Evolutionary conservation across 2,113 vertebrate genomes (phyloP).

Genomic region (Megaleporinus macrocephalus): DNA sequence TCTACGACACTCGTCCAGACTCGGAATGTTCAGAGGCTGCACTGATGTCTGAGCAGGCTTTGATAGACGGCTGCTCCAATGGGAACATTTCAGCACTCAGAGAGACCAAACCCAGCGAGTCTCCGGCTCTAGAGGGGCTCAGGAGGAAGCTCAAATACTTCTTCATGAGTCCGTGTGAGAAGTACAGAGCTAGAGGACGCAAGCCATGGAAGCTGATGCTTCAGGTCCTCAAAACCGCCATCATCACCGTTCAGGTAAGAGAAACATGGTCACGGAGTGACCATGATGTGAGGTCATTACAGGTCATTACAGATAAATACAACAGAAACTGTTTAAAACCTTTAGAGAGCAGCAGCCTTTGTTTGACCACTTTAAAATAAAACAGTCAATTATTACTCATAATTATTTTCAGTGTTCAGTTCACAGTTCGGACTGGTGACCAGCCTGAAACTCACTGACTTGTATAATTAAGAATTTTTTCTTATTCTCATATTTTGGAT

Average conservation of each 20-base stretch:
- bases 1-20: neutral
- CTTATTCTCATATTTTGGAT: no score
- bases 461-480: no score
- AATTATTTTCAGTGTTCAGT: no score
- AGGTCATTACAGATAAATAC: no score
- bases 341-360: no score
- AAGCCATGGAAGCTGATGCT: constrained; percentile 94
- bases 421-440: no score
- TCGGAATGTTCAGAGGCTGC: neutral
- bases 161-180: constrained; percentile 97
- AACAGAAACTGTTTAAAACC: no score
- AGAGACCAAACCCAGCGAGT: constrained; percentile 47
- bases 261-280: neutral
- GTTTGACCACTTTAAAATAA: no score
- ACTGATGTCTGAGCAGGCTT: constrained; percentile 65
- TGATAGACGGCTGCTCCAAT: constrained; percentile 33
- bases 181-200: constrained; percentile 89
- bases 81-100: constrained; percentile 4
- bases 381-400: no score
- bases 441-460: no score
- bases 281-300: no score
- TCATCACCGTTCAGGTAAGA: constrained; percentile 90
- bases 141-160: constrained; percentile 91
- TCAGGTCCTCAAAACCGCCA: constrained; percentile 90
- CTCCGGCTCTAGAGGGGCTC: constrained; percentile 83